Evolutionary conservation across 2,797 vertebrate genomes (phyloP), one percentile per base, ranked within the genome.

Genomic region (Percopsis omiscomaycus): DNA sequence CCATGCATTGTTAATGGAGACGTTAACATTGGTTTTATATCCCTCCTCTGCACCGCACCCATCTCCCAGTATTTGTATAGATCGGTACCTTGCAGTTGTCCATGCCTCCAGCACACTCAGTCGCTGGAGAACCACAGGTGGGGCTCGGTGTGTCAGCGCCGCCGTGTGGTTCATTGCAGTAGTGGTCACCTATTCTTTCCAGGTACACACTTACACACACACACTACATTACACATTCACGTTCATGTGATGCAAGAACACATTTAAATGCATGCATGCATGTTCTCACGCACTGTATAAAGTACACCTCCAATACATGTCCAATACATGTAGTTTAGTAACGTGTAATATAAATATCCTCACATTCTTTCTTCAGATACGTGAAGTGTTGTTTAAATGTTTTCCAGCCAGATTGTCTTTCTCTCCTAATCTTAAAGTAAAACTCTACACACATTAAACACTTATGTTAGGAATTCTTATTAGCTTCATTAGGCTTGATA

Each of bases 71-170:
- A 98, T 98, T 89, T 96, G 96, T 0, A 89, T 98, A 13, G 96
- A 98, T 74, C 95, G 96, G 3, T 98, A 97, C 78, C 90, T 98
- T 66, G 95, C 96, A 5, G 96, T 98, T 0, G 95, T 98, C 55
- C 95, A 91, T 59, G 91, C 91, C 0, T 79, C 87, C 42, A 91
- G 94, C 0, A 94, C 94, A 0, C 91, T 94, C 0, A 93, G 91
- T 16, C 93, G 89, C 54, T 97, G 96, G 93, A 92, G 96, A 69
- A 96, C 92, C 12, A 89, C 93, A 0, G 88, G 88, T 32, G 93
- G 93, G 0, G 95, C 96, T 66, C 92, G 87, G 71, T 87, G 90
- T 0, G 88, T 95, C 71, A 96, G 95, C 0, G 75, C 91, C 44
- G 83, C 84, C 0, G 94, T 98, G 61, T 98, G 96, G 96, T 67